These are phyloP conservation scores for Pipa parva DNA, from an alignment of 2,113 vertebrate genomes.

Conservation along the genomic window DNA sequence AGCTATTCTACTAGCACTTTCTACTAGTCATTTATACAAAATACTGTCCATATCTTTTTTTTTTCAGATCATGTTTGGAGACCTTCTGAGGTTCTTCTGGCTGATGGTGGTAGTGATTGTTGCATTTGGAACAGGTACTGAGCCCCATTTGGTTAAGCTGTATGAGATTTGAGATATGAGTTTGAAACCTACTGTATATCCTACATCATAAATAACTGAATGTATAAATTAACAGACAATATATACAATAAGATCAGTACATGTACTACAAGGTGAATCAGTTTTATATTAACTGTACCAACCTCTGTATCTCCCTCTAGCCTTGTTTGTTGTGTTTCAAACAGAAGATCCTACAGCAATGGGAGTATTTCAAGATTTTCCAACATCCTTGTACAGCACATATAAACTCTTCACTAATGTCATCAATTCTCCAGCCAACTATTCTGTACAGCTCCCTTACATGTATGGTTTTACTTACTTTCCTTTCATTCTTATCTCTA, in stretches of 20 bases:
- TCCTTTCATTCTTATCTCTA: slow-evolving; percentile 69
- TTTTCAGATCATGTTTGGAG: slow-evolving; percentile 85
- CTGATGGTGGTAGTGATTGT: slow-evolving; percentile 77
- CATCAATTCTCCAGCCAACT: slow-evolving; percentile 75
- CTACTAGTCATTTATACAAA: too few relatives aligned
- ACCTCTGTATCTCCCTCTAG: slow-evolving; percentile 61
- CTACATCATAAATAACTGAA: too few relatives aligned
- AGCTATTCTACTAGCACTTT: too few relatives aligned
- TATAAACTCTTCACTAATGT: slow-evolving; percentile 81
- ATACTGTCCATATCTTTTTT: too few relatives aligned
- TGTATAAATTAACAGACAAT: too few relatives aligned
- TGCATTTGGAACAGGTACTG: slow-evolving; percentile 76
- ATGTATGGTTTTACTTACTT: slow-evolving; percentile 70
- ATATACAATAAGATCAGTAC: too few relatives aligned
- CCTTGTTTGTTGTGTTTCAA: slow-evolving; percentile 77
- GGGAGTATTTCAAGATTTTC: slow-evolving; percentile 68
- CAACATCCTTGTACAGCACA: slow-evolving; percentile 72
- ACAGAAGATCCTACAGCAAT: slow-evolving; percentile 63
- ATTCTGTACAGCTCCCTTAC: slow-evolving; percentile 62
- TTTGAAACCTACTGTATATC: too few relatives aligned
- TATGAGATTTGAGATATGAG: too few relatives aligned
- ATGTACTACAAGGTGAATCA: too few relatives aligned
- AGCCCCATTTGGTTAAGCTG: too few relatives aligned
- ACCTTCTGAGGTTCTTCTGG: slow-evolving; percentile 82
- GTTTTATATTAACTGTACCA: too few relatives aligned